Percentiles rank a stretch among this genome's conserved stretches.
Evolutionary conservation across 2,888 invertebrate species (phyloP).

Genomic region (Suillia variegata): DNA sequence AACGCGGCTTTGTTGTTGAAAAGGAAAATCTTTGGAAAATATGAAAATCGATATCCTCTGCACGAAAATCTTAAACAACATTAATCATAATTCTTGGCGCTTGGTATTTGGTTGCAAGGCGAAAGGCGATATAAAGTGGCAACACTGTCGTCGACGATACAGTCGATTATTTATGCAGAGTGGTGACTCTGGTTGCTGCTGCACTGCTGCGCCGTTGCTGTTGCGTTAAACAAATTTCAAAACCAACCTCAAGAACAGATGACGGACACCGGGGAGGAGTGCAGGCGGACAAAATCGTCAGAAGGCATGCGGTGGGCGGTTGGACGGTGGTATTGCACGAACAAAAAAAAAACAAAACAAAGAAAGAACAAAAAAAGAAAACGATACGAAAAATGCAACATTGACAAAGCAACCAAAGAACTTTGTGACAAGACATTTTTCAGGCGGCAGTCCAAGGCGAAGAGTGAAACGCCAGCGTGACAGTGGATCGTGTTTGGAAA

Average conservation of each 20-base stretch:
- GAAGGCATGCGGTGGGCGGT: neutral
- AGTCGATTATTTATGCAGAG: slow-evolving; percentile 54
- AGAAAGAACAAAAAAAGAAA: neutral
- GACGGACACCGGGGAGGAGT: slow-evolving; percentile 35
- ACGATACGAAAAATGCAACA: neutral
- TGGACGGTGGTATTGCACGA: no score
- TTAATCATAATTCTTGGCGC: slow-evolving; percentile 24
- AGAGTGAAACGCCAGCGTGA: no score
- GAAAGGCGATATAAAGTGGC: neutral
- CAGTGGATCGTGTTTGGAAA: no score
- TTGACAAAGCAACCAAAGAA: slow-evolving; percentile 11
- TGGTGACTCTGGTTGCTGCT: slow-evolving; percentile 41
- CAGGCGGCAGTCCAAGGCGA: no score
- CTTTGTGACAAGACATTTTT: slow-evolving; percentile 9
- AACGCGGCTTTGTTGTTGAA: no score
- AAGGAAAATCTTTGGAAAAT: no score
- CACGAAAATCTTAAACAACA: slow-evolving; percentile 26
- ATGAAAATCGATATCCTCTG: slow-evolving; percentile 18
- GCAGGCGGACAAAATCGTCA: neutral
- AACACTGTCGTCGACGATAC: slow-evolving; percentile 12
- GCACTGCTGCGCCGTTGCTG: neutral
- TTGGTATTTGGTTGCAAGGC: neutral
- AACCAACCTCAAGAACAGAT: slow-evolving; percentile 26
- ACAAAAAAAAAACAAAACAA: neutral
- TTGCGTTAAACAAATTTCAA: neutral